Evolutionary conservation across 2,888 invertebrate species (phyloP).

Genomic region (Chalcis sispes): DNA sequence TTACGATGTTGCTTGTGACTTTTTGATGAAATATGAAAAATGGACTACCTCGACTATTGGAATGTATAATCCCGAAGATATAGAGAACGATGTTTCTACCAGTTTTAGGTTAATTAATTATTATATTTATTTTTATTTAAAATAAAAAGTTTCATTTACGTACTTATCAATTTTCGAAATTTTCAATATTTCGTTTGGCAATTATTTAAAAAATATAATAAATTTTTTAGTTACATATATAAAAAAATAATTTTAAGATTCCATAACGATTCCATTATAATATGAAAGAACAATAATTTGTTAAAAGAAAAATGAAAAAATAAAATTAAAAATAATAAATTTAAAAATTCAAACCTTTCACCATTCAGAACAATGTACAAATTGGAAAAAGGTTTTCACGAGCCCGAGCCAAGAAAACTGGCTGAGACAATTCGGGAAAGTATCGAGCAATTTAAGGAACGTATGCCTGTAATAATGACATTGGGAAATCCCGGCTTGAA

Average conservation of each 20-base stretch:
- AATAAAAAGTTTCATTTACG: too few species aligned
- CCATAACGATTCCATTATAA: too few species aligned
- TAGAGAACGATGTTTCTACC: slow-evolving; percentile 87
- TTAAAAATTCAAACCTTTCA: neutral
- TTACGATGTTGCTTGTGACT: slow-evolving; percentile 91
- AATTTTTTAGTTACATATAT: neutral
- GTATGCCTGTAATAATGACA: slow-evolving; percentile 92
- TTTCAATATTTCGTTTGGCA: too few species aligned
- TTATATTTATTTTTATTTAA: neutral
- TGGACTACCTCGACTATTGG: slow-evolving; percentile 91
- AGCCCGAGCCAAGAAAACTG: slow-evolving; percentile 85
- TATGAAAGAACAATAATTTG: too few species aligned
- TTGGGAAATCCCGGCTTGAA: slow-evolving; percentile 97
- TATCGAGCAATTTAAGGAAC: slow-evolving; percentile 90
- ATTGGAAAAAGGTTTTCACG: slow-evolving; percentile 90
- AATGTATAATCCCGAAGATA: slow-evolving; percentile 91
- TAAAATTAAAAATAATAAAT: too few species aligned
- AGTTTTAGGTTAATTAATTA: slow-evolving; percentile 65
- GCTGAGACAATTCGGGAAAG: slow-evolving; percentile 82
- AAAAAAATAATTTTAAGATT: too few species aligned
- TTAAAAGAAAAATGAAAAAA: too few species aligned
- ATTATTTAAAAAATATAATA: neutral
- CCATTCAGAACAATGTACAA: slow-evolving; percentile 86
- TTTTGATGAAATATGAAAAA: slow-evolving; percentile 86
- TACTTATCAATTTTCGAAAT: too few species aligned